A percentile compares a stretch with the other conserved stretches of the same genome.
These are phyloP conservation scores for Microcebus jonahi DNA, from an alignment of 2,113 vertebrate species.

Conservation along the genomic window DNA sequence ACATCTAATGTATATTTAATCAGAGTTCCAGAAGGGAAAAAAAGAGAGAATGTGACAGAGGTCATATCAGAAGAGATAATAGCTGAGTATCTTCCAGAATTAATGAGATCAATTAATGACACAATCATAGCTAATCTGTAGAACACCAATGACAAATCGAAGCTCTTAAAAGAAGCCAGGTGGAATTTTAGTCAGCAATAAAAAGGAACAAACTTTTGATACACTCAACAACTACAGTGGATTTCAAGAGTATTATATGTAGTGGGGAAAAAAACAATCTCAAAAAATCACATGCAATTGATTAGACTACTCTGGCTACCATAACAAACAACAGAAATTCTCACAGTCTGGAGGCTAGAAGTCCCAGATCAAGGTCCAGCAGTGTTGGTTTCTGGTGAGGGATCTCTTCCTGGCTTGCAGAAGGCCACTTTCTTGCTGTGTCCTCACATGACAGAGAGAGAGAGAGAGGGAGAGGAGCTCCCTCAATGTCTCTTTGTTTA, in stretches of 20 bases:
- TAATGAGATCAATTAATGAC: background rate
- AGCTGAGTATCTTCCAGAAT: background rate
- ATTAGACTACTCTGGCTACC: background rate
- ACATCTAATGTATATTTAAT: background rate
- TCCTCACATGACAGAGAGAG: background rate
- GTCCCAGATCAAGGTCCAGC: background rate
- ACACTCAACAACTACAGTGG: background rate
- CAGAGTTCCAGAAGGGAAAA: constrained; percentile 12
- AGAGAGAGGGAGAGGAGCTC: background rate
- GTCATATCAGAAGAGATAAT: background rate
- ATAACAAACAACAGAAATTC: background rate
- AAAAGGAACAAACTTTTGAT: background rate
- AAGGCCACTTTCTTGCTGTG: background rate
- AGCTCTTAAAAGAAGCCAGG: background rate
- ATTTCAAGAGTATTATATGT: background rate
- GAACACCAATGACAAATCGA: background rate
- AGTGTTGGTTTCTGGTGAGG: background rate
- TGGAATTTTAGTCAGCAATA: background rate
- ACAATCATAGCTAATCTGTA: background rate
- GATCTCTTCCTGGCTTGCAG: background rate
- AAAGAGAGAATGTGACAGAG: background rate
- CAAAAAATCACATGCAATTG: background rate
- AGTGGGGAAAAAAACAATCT: background rate
- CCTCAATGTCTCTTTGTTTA: background rate
- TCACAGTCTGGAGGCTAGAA: background rate